Conservation (phyloP, 2,888 invertebrate species). For the Xestobium rufovillosum region DNA sequence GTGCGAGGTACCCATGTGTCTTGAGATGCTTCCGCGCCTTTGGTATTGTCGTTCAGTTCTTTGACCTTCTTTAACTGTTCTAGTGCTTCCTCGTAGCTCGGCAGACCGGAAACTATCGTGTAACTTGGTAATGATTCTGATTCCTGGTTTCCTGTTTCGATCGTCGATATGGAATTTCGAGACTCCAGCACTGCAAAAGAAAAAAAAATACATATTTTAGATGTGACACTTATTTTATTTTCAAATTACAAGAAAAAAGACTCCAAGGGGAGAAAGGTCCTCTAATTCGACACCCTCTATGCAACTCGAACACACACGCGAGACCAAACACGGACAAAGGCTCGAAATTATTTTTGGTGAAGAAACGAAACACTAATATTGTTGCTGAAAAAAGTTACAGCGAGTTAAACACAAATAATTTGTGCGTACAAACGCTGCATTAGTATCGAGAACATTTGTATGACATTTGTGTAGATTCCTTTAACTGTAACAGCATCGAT, state of each 20-base stretch:
- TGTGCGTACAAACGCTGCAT: no score
- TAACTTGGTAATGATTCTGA: constrained; percentile 54
- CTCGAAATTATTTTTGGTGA: no score
- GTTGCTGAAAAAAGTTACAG: no score
- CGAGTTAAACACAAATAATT: no score
- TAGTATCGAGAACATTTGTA: no score
- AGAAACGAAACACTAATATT: no score
- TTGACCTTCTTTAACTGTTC: constrained; percentile 49
- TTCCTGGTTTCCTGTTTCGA: constrained; percentile 41
- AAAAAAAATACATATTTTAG: constrained; percentile 16
- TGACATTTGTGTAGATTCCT: no score
- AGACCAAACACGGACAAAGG: no score
- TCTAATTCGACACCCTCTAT: no score
- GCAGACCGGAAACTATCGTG: constrained; percentile 57
- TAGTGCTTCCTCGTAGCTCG: constrained; percentile 56
- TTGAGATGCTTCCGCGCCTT: constrained; percentile 17
- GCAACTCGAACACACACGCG: no score
- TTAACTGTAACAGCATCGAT: no score
- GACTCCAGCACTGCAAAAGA: constrained; percentile 45
- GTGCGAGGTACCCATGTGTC: constrained; percentile 30
- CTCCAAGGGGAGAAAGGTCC: no score
- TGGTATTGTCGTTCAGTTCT: constrained; percentile 21
- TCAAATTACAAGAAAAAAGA: constrained; percentile 4
- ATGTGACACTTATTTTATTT: background rate
- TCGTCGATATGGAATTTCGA: constrained; percentile 29